Evolutionary conservation across 1,140 invertebrate genomes (phyloP).

Genomic region (Mizuhopecten yessoensis): DNA sequence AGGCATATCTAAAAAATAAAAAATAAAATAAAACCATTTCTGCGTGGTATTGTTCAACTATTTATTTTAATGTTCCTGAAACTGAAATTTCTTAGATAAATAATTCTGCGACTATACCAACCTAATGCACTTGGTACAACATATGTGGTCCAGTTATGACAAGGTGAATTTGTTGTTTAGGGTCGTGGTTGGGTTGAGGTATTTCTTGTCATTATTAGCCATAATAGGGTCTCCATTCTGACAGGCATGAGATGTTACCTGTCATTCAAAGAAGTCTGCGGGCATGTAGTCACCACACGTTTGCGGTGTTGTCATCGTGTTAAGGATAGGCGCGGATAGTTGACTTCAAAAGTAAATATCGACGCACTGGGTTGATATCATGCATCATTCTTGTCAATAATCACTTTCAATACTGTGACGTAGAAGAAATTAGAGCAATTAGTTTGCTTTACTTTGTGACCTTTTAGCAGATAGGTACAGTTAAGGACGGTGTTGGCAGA

Average conservation of each 20-base stretch:
- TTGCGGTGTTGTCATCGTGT: not conserved
- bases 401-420: not conserved
- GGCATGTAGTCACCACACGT: not conserved
- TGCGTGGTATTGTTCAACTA: too few relatives aligned
- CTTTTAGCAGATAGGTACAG: too few relatives aligned
- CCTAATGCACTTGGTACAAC: too few relatives aligned
- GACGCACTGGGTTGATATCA: not conserved
- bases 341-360: not conserved
- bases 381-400: not conserved
- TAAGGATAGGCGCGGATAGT: not conserved
- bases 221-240: not conserved
- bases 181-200: slow-evolving; percentile 22
- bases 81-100: too few relatives aligned
- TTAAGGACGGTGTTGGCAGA: too few relatives aligned
- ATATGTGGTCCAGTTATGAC: not conserved
- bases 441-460: too few relatives aligned
- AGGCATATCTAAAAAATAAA: too few relatives aligned
- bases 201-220: not conserved
- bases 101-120: too few relatives aligned
- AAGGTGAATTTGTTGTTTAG: not conserved
- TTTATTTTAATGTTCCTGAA: too few relatives aligned
- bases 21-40: too few relatives aligned
- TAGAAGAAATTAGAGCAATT: too few relatives aligned
- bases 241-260: not conserved
- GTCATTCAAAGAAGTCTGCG: not conserved